Evolutionary conservation across 2,888 invertebrate species (phyloP).

Genomic region (Chloroclysta siterata): DNA sequence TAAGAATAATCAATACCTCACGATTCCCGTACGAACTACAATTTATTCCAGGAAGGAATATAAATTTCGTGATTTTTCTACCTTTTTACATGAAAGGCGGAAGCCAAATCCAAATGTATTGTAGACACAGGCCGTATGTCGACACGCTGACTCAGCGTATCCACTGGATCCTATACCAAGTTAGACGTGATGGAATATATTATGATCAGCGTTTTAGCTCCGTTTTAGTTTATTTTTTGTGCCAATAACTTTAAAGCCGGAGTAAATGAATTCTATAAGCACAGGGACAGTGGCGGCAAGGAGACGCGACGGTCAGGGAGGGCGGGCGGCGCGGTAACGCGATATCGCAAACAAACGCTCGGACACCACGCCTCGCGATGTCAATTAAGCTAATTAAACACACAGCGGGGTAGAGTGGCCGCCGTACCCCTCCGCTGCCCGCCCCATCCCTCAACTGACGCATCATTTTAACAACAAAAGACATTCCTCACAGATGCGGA

Average conservation of each 20-base stretch:
- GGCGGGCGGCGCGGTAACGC: slow-evolving; percentile 65
- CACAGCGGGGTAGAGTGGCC: slow-evolving; percentile 70
- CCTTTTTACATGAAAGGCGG: slow-evolving; percentile 67
- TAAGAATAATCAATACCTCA: slow-evolving; percentile 60
- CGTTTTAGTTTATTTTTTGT: slow-evolving; percentile 19
- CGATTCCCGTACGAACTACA: slow-evolving; percentile 71
- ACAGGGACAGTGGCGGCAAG: slow-evolving; percentile 41
- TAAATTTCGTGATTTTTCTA: slow-evolving; percentile 71
- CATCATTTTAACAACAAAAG: slow-evolving; percentile 75
- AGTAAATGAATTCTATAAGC: neutral
- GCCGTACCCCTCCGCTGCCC: slow-evolving; percentile 53
- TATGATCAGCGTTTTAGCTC: slow-evolving; percentile 36
- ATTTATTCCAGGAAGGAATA: slow-evolving; percentile 69
- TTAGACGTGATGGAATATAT: slow-evolving; percentile 50
- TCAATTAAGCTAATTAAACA: slow-evolving; percentile 85
- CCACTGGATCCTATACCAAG: slow-evolving; percentile 45
- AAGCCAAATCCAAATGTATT: slow-evolving; percentile 67
- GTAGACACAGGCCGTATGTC: slow-evolving; percentile 67
- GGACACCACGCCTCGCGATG: slow-evolving; percentile 83
- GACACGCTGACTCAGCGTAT: slow-evolving; percentile 67
- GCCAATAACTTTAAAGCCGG: slow-evolving; percentile 4
- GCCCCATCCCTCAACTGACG: slow-evolving; percentile 69
- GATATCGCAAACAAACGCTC: slow-evolving; percentile 82
- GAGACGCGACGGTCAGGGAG: slow-evolving; percentile 47
- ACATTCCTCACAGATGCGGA: slow-evolving; percentile 63